These are phyloP conservation scores for Urophycis tenuis DNA, from an alignment of 2,797 vertebrate species.

Conservation along the genomic window DNA sequence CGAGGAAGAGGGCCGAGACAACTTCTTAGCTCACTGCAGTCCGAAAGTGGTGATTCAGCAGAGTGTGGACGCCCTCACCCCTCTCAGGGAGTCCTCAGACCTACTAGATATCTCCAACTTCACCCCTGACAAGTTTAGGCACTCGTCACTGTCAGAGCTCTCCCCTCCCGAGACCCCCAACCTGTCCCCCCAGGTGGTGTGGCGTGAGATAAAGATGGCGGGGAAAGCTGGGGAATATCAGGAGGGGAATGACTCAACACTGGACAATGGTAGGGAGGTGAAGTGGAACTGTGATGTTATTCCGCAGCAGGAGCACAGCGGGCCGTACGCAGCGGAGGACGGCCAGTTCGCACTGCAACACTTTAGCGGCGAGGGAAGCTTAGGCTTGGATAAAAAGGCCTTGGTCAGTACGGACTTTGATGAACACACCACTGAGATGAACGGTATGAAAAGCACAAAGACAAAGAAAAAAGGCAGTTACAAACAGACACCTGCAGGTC, in stretches of 20 bases:
- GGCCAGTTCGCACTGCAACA: conserved; percentile 89
- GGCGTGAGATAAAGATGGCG: conserved; percentile 79
- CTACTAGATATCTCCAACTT: conserved; percentile 99
- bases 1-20: conserved; percentile 91
- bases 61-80: conserved; percentile 92
- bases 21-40: conserved; percentile 97
- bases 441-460: conserved; percentile 83
- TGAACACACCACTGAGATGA: conserved; percentile 77
- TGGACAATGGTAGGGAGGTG: conserved; percentile 79
- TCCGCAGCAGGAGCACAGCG: conserved; percentile 78
- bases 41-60: conserved; percentile 98
- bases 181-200: conserved; percentile 91
- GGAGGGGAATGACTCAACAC: conserved; percentile 73
- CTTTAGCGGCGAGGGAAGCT: conserved; percentile 87
- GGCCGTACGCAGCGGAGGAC: conserved; percentile 83
- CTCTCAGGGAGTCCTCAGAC: conserved; percentile 94
- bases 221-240: conserved; percentile 83
- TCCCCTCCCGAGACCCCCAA: conserved; percentile 96
- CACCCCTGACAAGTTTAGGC: conserved; percentile 98
- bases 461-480: conserved; percentile 89
- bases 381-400: conserved; percentile 79
- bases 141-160: conserved; percentile 93
- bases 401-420: conserved; percentile 77
- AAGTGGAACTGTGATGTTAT: conserved; percentile 89
- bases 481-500: conserved; percentile 79